Conservation (phyloP, 2,113 vertebrate genomes). For the Oxyruncus cristatus region DNA sequence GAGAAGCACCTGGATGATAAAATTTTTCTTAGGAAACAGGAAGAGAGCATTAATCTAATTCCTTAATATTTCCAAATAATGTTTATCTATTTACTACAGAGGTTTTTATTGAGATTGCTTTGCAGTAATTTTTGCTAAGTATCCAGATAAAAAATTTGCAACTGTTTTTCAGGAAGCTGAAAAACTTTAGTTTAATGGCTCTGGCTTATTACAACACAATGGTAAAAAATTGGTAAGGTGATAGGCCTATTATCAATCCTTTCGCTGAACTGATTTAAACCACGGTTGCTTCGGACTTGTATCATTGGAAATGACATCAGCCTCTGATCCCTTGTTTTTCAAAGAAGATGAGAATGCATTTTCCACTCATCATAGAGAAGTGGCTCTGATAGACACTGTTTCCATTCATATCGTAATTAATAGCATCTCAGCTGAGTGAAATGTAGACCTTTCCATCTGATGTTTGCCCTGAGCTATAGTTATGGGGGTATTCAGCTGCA, state of each 20-base stretch:
- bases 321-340: neutral
- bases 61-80: neutral
- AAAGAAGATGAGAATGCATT: slow-evolving; percentile 17
- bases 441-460: slow-evolving; percentile 58
- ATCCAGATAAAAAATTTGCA: neutral
- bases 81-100: neutral
- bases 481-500: slow-evolving; percentile 61
- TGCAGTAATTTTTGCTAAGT: neutral
- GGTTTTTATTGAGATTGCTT: neutral
- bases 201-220: neutral
- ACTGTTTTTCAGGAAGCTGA: neutral
- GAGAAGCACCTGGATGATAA: neutral
- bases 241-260: neutral
- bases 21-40: neutral
- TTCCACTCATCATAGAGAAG: slow-evolving; percentile 14
- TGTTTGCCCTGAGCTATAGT: slow-evolving; percentile 66
- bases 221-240: neutral
- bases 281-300: neutral
- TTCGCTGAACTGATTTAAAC: slow-evolving; percentile 37
- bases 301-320: neutral
- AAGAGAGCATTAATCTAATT: neutral
- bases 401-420: slow-evolving; percentile 31
- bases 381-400: neutral
- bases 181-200: neutral
- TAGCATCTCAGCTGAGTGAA: slow-evolving; percentile 27